Percentiles rank a stretch among this genome's conserved stretches.
Conservation (phyloP, 2,113 vertebrate species). For the Poecile atricapillus region DNA sequence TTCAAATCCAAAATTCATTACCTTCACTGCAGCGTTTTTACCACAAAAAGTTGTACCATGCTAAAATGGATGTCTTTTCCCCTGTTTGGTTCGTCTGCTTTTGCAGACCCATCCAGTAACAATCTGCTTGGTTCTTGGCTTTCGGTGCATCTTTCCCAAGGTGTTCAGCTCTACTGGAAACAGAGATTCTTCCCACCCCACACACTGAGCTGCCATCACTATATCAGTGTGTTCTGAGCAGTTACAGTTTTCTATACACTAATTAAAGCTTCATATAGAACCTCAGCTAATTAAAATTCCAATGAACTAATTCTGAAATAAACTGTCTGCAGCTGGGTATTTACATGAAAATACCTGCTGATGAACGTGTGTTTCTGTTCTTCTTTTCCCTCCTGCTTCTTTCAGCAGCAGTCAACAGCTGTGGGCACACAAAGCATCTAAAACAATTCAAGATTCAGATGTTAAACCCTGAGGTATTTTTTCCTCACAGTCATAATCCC, state of each 20-base stretch:
- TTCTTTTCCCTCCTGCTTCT: not conserved
- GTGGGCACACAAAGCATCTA: not conserved
- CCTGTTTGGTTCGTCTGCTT: not conserved
- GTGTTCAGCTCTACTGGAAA: not conserved
- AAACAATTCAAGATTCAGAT: slow-evolving; percentile 17
- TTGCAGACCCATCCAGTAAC: not conserved
- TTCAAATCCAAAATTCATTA: not conserved
- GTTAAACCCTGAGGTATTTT: slow-evolving; percentile 15
- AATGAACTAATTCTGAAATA: not conserved
- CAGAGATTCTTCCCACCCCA: not conserved
- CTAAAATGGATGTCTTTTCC: not conserved
- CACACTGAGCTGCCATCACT: not conserved
- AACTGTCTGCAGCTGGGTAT: not conserved
- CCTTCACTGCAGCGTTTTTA: not conserved
- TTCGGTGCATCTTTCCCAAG: not conserved
- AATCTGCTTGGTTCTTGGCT: not conserved
- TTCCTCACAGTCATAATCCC: not conserved
- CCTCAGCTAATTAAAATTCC: not conserved
- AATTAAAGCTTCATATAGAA: slow-evolving; percentile 8
- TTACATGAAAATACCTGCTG: slow-evolving; percentile 1
- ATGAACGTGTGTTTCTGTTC: not conserved
- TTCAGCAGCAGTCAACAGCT: slow-evolving; percentile 16
- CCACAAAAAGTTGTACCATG: not conserved
- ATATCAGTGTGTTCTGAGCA: not conserved
- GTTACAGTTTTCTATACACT: not conserved